Base-by-base conservation (phyloP, 2,113 vertebrate genomes). In the Paraplagusia blochii region DNA sequence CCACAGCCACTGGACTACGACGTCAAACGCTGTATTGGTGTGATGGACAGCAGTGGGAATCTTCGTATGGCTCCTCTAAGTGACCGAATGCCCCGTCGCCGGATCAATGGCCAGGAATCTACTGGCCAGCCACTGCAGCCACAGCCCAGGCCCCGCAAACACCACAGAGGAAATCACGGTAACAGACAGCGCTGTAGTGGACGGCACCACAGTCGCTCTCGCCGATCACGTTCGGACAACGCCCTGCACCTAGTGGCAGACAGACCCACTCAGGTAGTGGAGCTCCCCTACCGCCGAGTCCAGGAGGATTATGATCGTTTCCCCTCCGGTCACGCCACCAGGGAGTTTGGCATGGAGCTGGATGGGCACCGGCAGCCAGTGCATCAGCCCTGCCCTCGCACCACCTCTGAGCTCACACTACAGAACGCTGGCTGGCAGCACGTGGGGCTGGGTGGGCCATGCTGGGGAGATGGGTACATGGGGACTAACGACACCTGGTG, bases 151-250 rank as follows among this genome's bases (percentile, higher is more conserved):
- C 85, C 68, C 33, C 90, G 77, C 58, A 88, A 85, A 55, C 90
- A 88, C 40, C 90, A 93, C 29, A 86, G 94, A 22, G 90, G 92
- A 1, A 95, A 92, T 1, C 89, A 93, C 0, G 81, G 92, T 0
- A 79, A 76, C 0, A 90, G 91, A 16, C 93, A 90, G 42, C 91
- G 90, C 72, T 90, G 90, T 47, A 92, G 90, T 0, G 91, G 93
- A 69, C 87, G 78, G 11, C 91, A 88, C 74, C 88, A 93, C 57
- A 87, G 94, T 50, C 90, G 93, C 6, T 97, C 95, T 0, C 91
- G 95, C 0, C 93, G 95, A 0, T 97, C 96, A 2, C 94, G 96
- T 34, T 98, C 96, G 0, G 96, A 99, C 76, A 99, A 99, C 0
- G 96, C 96, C 35, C 90, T 98, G 45, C 95, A 98, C 65, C 88